Base-by-base conservation (phyloP, 2,113 vertebrate genomes). In the Oryzias curvinotus region DNA sequence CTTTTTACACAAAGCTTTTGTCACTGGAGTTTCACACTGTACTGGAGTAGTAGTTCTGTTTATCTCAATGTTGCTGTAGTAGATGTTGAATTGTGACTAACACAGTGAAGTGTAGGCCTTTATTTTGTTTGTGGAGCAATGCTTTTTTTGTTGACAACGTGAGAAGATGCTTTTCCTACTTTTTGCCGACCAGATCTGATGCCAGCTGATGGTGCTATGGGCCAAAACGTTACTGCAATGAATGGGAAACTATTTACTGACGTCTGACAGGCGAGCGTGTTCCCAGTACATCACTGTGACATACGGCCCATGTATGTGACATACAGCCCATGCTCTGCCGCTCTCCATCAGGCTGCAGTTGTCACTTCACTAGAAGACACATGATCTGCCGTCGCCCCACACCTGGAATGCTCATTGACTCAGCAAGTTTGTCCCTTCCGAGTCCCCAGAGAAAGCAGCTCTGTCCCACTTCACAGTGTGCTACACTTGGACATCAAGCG, bases 401-500 rank as follows among this genome's bases (percentile, higher is more conserved):
- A 28, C 51, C 52, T 74, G 82, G 65, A 83, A 81, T 83, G 69
- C 5, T 14, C 73, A 54, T 53, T 48, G 57, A 64, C 52, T 4
- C 55, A 63, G 57, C 56, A 63, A 74, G 58, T 64, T 80, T 68
- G 46, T 66, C 71, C 52, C 70, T 62, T 13, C 14, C 6, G 59
- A 42, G 36, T 80, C 65, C 51, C 71, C 48, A 56, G 76, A 57
- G 64, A 74, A 48, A 69, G 61, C 49, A 14, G 50, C 26, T 5
- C 59, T 62, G 69, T 61, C 52, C 50, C 8, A 66, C 75, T 52
- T 60, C 69, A 46, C 68, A 44, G 66, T 50, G 61, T 70, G 56
- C 64, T 57, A 65, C 61, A 23, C 61, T 50, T 36, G 43, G 58
- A 82, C 26, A 56, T 81, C 65, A 80, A 66, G 74, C 63, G 52